Evolutionary conservation across 2,888 invertebrate genomes (phyloP).

Genomic region (Eulithis testata): DNA sequence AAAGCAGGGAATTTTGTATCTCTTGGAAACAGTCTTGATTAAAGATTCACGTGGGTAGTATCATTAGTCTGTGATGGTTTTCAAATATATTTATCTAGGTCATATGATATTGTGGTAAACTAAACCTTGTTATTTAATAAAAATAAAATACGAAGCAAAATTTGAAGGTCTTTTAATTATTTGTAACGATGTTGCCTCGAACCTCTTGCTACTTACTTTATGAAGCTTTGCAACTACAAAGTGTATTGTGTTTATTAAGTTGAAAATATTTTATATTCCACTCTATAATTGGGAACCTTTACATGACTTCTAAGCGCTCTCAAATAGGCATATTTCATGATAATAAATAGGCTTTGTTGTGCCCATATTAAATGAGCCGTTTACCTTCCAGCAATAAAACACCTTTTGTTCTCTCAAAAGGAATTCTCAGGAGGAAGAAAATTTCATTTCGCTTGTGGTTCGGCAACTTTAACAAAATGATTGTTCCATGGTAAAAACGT

Average conservation of each 20-base stretch:
- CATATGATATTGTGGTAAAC: not conserved
- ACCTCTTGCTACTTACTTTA: not conserved
- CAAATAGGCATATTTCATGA: constrained; percentile 23
- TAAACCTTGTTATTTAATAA: not conserved
- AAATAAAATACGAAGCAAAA: not conserved
- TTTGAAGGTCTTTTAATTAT: not conserved
- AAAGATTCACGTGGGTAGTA: not conserved
- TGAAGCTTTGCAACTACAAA: constrained; percentile 3
- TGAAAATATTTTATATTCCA: constrained; percentile 6
- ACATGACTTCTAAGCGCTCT: constrained; percentile 24
- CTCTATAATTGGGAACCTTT: constrained; percentile 16
- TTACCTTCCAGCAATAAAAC: constrained; percentile 34
- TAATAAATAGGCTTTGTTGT: constrained; percentile 24
- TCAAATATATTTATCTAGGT: not conserved
- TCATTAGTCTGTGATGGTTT: not conserved
- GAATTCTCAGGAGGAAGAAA: constrained; percentile 28
- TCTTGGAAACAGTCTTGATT: not conserved
- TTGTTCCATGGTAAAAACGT: constrained; percentile 32
- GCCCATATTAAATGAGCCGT: constrained; percentile 23
- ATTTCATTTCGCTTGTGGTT: constrained; percentile 35
- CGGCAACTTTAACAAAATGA: constrained; percentile 30
- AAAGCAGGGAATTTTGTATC: not conserved
- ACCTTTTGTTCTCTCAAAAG: constrained; percentile 30
- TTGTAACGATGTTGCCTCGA: not conserved
- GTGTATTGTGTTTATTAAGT: constrained; percentile 9